These are phyloP conservation scores for Nebria brevicollis DNA, from an alignment of 2,888 invertebrate species.

Conservation along the genomic window DNA sequence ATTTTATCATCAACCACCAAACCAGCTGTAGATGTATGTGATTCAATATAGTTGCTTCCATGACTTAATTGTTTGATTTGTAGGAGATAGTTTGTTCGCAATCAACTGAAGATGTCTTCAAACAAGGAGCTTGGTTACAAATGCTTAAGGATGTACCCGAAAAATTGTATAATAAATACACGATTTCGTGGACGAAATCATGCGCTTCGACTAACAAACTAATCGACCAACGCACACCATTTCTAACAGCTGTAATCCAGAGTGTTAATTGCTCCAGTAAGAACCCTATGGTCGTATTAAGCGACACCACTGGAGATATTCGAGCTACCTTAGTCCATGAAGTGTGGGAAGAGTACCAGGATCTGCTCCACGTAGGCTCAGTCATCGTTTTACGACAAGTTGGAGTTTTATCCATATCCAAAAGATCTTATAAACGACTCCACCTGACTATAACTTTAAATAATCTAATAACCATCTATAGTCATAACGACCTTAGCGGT, in stretches of 20 bases:
- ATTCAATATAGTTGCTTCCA: not conserved
- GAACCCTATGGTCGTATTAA: conserved; percentile 53
- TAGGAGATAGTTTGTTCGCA: conserved; percentile 53
- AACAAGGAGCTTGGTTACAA: conserved; percentile 54
- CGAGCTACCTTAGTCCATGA: conserved; percentile 55
- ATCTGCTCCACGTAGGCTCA: conserved; percentile 54
- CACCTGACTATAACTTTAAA: conserved; percentile 56
- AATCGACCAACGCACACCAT: conserved; percentile 56
- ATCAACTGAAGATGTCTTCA: conserved; percentile 51
- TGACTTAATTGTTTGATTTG: conserved; percentile 3
- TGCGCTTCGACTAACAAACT: conserved; percentile 52
- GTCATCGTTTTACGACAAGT: conserved; percentile 56
- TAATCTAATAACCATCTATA: conserved; percentile 57
- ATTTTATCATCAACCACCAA: conserved; percentile 50
- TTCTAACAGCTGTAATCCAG: conserved; percentile 56
- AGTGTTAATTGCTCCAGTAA: conserved; percentile 51
- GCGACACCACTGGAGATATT: conserved; percentile 58
- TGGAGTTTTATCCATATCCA: conserved; percentile 54
- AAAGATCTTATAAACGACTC: conserved; percentile 55
- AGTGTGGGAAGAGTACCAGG: conserved; percentile 55
- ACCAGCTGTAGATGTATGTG: conserved; percentile 27
- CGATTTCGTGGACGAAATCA: conserved; percentile 57
- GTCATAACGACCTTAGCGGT: conserved; percentile 31
- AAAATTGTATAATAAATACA: conserved; percentile 53
- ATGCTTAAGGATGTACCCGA: conserved; percentile 53